Evolutionary conservation across 2,888 invertebrate species (phyloP).

Genomic region (Epicampocera succincta): DNA sequence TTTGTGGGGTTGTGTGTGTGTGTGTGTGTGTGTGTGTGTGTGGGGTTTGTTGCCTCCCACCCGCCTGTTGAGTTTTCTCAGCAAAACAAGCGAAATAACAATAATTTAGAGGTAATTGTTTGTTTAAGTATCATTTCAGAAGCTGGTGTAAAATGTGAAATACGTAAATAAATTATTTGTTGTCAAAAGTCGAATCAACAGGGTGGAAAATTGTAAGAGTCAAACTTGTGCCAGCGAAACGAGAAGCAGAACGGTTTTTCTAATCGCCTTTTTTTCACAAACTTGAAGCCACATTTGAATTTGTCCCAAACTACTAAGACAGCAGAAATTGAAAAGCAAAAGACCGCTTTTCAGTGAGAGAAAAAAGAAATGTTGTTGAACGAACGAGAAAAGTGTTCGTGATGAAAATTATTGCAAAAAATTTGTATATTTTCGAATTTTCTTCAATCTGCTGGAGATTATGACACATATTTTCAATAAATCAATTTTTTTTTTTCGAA

Average conservation of each 20-base stretch:
- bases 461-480: too few species aligned
- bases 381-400: too few species aligned
- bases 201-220: too few species aligned
- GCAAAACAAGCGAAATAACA: constrained; percentile 44
- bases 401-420: too few species aligned
- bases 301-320: constrained; percentile 35
- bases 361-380: too few species aligned
- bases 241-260: not conserved
- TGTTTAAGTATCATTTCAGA: constrained; percentile 47
- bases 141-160: not conserved
- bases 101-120: constrained; percentile 63
- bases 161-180: too few species aligned
- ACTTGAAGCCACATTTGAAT: constrained; percentile 31
- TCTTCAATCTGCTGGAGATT: too few species aligned
- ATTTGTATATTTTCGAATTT: too few species aligned
- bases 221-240: not conserved
- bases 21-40: constrained; percentile 1
- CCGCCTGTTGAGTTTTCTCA: constrained; percentile 45
- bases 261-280: not conserved
- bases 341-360: too few species aligned
- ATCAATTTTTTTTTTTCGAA: too few species aligned
- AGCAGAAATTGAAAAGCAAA: constrained; percentile 21
- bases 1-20: not conserved
- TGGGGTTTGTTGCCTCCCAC: not conserved
- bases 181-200: too few species aligned